A percentile compares a stretch with the other conserved stretches of the same genome.
Conservation (phyloP, 92 coral and sea anemone genomes). For the Ricordea florida region DNA sequence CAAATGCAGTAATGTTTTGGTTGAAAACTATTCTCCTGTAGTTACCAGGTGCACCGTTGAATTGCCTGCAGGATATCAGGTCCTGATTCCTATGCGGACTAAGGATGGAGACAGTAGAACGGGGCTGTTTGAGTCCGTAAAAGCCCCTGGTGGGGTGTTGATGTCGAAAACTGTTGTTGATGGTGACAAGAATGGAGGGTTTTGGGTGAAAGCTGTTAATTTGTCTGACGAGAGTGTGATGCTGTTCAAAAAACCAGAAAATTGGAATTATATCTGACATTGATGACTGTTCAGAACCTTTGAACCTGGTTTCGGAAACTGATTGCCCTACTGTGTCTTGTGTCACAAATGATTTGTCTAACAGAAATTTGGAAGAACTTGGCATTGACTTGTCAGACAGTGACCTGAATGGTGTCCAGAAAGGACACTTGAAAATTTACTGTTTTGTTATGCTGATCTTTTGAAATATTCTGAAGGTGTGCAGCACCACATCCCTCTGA, state of each 20-base stretch:
- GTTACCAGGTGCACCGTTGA: slow-evolving; percentile 54
- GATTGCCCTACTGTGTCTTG: slow-evolving; percentile 16
- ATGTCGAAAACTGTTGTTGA: slow-evolving; percentile 54
- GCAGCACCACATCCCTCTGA: slow-evolving; percentile 44
- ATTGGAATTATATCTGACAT: slow-evolving; percentile 45
- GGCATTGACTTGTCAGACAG: slow-evolving; percentile 39
- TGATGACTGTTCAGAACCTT: slow-evolving; percentile 45
- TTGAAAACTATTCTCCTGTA: slow-evolving; percentile 40
- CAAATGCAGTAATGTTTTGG: slow-evolving; percentile 24
- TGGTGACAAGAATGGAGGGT: slow-evolving; percentile 55
- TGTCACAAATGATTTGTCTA: background rate
- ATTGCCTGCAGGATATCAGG: slow-evolving; percentile 56
- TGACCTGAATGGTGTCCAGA: slow-evolving; percentile 15
- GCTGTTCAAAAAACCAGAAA: slow-evolving; percentile 51
- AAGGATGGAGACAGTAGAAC: slow-evolving; percentile 30
- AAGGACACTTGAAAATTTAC: slow-evolving; percentile 22
- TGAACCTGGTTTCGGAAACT: slow-evolving; percentile 8
- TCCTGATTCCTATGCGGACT: slow-evolving; percentile 49
- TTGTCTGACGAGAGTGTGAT: slow-evolving; percentile 21
- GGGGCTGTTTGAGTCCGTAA: slow-evolving; percentile 50
- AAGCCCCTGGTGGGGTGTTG: slow-evolving; percentile 47
- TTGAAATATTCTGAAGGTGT: slow-evolving; percentile 47
- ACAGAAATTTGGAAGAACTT: background rate
- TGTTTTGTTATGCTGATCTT: slow-evolving; percentile 35
- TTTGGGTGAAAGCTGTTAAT: slow-evolving; percentile 63